Percentiles rank a stretch among this genome's conserved stretches.
Evolutionary conservation across 2,113 vertebrate genomes (phyloP).

Genomic region (Microcebus tavaratra): DNA sequence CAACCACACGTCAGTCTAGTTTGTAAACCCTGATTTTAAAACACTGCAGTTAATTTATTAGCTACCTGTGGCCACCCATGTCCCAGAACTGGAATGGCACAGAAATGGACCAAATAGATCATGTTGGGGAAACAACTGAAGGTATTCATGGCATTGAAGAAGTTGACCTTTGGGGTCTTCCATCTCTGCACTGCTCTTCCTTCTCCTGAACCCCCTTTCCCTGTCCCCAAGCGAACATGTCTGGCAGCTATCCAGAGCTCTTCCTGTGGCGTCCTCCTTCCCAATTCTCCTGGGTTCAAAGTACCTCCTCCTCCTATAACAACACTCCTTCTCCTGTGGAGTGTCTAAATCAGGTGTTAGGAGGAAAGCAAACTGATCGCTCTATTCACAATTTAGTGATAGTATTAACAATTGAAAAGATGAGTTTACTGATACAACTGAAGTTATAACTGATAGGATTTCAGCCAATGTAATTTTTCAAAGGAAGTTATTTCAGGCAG

Average conservation of each 20-base stretch:
- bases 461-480: neutral
- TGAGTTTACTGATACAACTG: neutral
- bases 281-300: neutral
- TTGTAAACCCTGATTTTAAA: neutral
- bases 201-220: neutral
- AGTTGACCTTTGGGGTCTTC: neutral
- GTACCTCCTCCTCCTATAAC: neutral
- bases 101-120: neutral
- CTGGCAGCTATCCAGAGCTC: neutral
- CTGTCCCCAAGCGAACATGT: accelerated
- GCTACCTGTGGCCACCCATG: neutral
- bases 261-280: neutral
- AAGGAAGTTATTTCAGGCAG: slow-evolving; percentile 35
- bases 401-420: neutral
- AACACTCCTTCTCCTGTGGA: neutral
- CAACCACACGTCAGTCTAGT: neutral
- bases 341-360: neutral
- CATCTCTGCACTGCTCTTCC: neutral
- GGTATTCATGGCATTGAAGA: neutral
- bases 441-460: neutral
- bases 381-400: neutral
- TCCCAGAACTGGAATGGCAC: neutral
- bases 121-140: neutral
- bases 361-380: neutral
- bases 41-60: neutral